These are phyloP conservation scores for Agrochola lychnidis DNA, from an alignment of 2,888 invertebrate species.

Conservation along the genomic window DNA sequence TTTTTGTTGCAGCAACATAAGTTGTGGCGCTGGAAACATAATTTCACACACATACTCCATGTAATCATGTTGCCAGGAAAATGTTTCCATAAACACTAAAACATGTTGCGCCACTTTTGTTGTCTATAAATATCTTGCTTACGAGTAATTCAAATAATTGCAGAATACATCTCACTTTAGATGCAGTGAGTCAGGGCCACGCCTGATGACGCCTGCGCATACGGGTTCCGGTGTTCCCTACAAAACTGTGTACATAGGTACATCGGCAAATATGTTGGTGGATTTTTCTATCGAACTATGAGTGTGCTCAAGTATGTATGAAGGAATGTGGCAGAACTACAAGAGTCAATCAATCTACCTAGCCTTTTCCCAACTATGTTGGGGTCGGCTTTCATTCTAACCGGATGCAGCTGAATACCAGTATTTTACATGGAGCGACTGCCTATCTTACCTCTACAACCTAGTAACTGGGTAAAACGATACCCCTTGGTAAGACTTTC, in stretches of 20 bases:
- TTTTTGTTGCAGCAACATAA: too few species aligned
- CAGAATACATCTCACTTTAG: constrained; percentile 70
- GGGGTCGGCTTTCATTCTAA: too few species aligned
- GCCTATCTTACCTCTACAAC: too few species aligned
- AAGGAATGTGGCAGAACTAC: background rate
- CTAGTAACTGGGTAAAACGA: too few species aligned
- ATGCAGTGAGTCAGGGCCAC: constrained; percentile 81
- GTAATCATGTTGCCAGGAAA: background rate
- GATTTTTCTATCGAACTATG: constrained; percentile 21
- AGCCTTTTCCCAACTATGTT: too few species aligned
- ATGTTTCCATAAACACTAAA: background rate
- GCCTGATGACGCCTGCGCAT: constrained; percentile 72
- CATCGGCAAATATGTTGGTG: constrained; percentile 13
- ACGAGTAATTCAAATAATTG: constrained; percentile 38
- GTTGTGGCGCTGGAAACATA: too few species aligned
- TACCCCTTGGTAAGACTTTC: too few species aligned
- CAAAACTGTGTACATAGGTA: constrained; percentile 59
- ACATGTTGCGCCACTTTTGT: background rate
- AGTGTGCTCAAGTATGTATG: background rate
- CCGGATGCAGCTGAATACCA: too few species aligned
- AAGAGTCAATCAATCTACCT: background rate
- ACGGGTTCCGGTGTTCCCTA: constrained; percentile 83
- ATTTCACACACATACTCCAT: too few species aligned
- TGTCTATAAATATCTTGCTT: background rate
- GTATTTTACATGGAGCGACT: too few species aligned